Evolutionary conservation across 2,797 vertebrate genomes (phyloP).

Genomic region (Dermochelys coriacea): DNA sequence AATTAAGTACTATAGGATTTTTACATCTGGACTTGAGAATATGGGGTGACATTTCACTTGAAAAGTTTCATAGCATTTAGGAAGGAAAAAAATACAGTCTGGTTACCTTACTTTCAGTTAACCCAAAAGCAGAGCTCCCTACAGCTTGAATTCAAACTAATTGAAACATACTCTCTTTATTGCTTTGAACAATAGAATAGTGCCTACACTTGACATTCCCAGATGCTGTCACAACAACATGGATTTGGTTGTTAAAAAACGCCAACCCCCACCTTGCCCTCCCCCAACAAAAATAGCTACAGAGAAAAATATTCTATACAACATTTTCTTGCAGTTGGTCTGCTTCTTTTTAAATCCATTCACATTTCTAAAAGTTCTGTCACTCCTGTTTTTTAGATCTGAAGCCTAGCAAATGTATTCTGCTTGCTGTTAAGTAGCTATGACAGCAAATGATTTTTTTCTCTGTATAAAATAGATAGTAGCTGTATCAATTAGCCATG

Average conservation of each 20-base stretch:
- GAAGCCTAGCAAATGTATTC: neutral
- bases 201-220: neutral
- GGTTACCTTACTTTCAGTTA: conserved; percentile 49
- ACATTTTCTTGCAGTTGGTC: neutral
- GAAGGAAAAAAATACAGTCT: conserved; percentile 50
- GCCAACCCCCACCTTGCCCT: neutral
- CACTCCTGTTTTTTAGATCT: neutral
- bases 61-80: conserved; percentile 55
- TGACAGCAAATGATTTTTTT: neutral
- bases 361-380: neutral
- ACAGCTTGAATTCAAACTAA: conserved; percentile 14
- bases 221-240: neutral
- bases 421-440: neutral
- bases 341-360: neutral
- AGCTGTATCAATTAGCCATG: neutral
- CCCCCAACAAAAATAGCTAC: neutral
- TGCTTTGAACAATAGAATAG: neutral
- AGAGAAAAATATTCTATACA: rapidly evolving
- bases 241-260: neutral
- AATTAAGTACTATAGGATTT: conserved; percentile 61
- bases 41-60: conserved; percentile 49
- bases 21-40: conserved; percentile 56
- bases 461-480: neutral
- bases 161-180: neutral
- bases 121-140: conserved; percentile 38